These are phyloP conservation scores for Callipepla californica DNA, from an alignment of 2,113 vertebrate genomes.

Conservation along the genomic window DNA sequence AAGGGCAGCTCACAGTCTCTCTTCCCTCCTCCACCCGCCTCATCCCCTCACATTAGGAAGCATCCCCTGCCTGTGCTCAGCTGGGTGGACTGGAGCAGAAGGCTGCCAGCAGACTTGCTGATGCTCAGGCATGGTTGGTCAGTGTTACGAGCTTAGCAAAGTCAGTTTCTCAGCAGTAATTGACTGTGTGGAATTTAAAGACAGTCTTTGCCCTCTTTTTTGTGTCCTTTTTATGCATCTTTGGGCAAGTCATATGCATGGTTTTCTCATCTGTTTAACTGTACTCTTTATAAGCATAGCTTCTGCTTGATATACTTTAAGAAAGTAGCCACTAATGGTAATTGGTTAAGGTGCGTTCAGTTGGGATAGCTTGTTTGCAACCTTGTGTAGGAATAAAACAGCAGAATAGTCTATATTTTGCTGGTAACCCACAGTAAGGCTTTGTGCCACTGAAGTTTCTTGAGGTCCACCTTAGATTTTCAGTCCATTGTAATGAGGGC, in stretches of 20 bases:
- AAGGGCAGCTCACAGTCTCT: accelerated
- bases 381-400: not conserved
- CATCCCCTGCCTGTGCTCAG: not conserved
- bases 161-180: not conserved
- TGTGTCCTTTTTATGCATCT: not conserved
- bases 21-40: not conserved
- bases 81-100: not conserved
- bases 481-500: not conserved
- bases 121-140: not conserved
- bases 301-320: not conserved
- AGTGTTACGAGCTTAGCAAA: not conserved
- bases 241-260: not conserved
- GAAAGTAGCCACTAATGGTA: not conserved
- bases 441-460: not conserved
- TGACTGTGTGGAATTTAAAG: too few species aligned
- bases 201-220: not conserved
- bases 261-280: not conserved
- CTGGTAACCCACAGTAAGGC: not conserved
- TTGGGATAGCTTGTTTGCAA: not conserved
- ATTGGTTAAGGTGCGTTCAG: not conserved
- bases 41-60: accelerated
- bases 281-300: not conserved
- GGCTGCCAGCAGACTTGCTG: not conserved
- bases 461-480: not conserved
- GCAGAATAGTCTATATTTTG: too few species aligned